Evolutionary conservation across 2,888 invertebrate genomes (phyloP), one percentile per base, ranked within the genome.

Genomic region (Bellardia bayeri): DNA sequence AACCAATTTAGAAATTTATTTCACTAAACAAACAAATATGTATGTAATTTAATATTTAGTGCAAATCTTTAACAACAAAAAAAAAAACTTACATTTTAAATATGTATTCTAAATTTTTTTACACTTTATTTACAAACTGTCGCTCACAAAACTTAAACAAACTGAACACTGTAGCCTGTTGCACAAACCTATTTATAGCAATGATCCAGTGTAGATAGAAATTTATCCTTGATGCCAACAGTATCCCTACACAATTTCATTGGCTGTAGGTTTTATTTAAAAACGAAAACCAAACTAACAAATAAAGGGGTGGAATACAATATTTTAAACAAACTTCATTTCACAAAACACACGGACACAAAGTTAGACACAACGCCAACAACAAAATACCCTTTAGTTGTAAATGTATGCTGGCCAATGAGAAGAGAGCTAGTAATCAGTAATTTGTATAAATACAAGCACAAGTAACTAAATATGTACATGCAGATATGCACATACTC

Each of bases 161-260:
- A 87, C 87, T 87, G 87, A 85, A 82, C 82, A 75, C 14, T 79
- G 56, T 23, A 49, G 40, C 49, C 68, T 66, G 37, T 76, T 72
- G 75, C 63, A 30, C 74, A 37, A 75, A 71, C 63, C 82, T 85
- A 75, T 87, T 87, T 87, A 87, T 87, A 87, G n/a, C 75, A 64
- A 58, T n/a, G 75, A 79, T 69, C 75, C 79, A 58, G 49, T 64
- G 11, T 23, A 42, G 16, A 30, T 23, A 42, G 16, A 30, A 80
- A 16, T 69, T 54, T 61, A 30, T 45, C 80, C 11, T 11, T 56
- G 2, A 9, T 56, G 9, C n/a, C 16, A n/a, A 40, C 49, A 37
- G 45, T 14, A 56, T 87, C 78, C 78, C 82, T 68, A 75, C 58
- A 33, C 37, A 58, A 45, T 82, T 68, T 79, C 72, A 86, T 82